A percentile compares a stretch with the other conserved stretches of the same genome.
Evolutionary conservation across 2,888 invertebrate genomes (phyloP).

Genomic region (Anticlea derivata): DNA sequence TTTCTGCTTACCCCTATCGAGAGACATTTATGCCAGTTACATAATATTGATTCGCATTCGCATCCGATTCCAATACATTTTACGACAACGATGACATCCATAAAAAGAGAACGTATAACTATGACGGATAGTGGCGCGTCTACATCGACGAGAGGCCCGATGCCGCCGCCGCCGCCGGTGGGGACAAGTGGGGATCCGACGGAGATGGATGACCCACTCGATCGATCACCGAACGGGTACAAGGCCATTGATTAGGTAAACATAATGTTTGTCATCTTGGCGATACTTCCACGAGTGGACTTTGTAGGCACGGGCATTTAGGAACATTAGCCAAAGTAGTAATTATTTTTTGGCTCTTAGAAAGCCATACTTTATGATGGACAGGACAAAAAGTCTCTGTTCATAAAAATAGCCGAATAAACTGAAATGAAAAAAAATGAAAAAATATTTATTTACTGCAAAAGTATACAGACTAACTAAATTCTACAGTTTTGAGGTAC

Average conservation of each 20-base stretch:
- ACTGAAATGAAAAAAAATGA: too few relatives aligned
- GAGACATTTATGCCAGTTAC: constrained; percentile 23
- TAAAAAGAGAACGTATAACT: constrained; percentile 27
- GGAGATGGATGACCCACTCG: constrained; percentile 33
- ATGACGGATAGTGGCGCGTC: constrained; percentile 28
- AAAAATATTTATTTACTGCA: too few relatives aligned
- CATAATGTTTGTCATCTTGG: constrained; percentile 13
- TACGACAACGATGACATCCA: constrained; percentile 30
- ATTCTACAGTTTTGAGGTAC: too few relatives aligned
- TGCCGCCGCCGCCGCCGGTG: constrained; percentile 33
- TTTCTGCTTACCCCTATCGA: constrained; percentile 20
- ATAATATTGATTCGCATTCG: constrained; percentile 22
- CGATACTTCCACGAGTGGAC: constrained; percentile 7
- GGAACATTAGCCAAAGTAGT: constrained; percentile 1
- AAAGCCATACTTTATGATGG: background rate
- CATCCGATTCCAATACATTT: constrained; percentile 28
- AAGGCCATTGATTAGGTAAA: constrained; percentile 13
- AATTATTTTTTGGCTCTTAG: background rate
- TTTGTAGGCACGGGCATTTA: background rate
- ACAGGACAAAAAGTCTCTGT: background rate
- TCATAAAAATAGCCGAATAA: too few relatives aligned
- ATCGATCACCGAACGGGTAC: constrained; percentile 32
- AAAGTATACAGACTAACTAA: too few relatives aligned
- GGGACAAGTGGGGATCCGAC: constrained; percentile 13
- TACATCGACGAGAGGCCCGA: constrained; percentile 25